A percentile compares a stretch with the other conserved stretches of the same genome.
These are phyloP conservation scores for Conops quadrifasciatus DNA, from an alignment of 2,888 invertebrate species.

Conservation along the genomic window DNA sequence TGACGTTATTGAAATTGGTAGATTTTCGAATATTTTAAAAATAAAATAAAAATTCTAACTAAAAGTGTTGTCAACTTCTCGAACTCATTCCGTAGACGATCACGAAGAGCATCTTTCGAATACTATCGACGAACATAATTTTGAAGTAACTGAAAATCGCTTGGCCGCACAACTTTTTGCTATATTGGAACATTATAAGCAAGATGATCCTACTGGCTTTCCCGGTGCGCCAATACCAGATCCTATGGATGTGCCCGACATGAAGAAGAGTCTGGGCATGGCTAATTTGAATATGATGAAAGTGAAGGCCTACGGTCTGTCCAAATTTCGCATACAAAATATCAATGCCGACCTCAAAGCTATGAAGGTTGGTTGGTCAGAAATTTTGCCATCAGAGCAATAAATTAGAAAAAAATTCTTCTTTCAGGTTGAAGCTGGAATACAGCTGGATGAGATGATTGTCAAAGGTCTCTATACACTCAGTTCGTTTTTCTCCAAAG, in stretches of 20 bases:
- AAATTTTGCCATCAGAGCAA: not conserved
- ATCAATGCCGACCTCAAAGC: conserved; percentile 76
- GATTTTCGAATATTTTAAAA: conserved; percentile 1
- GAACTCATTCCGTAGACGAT: conserved; percentile 35
- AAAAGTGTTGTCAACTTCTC: not conserved
- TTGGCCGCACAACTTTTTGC: conserved; percentile 76
- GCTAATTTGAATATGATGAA: conserved; percentile 77
- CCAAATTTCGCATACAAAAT: conserved; percentile 78
- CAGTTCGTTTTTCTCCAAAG: conserved; percentile 74
- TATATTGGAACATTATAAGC: conserved; percentile 81
- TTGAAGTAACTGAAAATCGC: conserved; percentile 70
- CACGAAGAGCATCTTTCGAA: conserved; percentile 40
- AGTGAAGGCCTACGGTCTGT: conserved; percentile 77
- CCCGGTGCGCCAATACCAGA: conserved; percentile 83
- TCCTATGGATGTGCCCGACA: conserved; percentile 80
- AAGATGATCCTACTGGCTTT: conserved; percentile 81
- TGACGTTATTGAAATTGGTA: conserved; percentile 10
- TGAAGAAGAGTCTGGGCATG: conserved; percentile 76
- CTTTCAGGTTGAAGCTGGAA: conserved; percentile 74
- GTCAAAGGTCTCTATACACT: conserved; percentile 81
- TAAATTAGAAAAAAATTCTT: not conserved
- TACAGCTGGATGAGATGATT: conserved; percentile 76
- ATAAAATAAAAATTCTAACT: not conserved
- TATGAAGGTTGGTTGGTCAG: conserved; percentile 72
- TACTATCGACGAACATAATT: conserved; percentile 55